Evolutionary conservation across 2,113 vertebrate genomes (phyloP), one percentile per base, ranked within the genome.

Genomic region (Poecilia latipinna): DNA sequence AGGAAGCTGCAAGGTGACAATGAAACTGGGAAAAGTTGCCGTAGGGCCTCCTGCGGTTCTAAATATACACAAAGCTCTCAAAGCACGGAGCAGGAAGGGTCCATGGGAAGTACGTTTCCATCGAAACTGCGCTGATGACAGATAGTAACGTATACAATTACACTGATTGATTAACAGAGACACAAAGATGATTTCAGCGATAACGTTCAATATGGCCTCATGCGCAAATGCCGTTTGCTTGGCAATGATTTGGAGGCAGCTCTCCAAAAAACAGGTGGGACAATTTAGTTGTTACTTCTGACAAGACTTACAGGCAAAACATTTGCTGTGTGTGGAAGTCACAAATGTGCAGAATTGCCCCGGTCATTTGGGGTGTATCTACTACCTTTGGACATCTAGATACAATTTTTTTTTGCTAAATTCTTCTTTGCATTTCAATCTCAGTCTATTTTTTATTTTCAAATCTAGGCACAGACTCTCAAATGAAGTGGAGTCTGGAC

Each of bases 111-210:
- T 24, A 19, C 73, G 74, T 83, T 85, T 70, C 71, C 68, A 77
- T 82, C 31, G 72, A 68, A 86, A 80, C 68, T 75, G 76, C 67
- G 74, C 61, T 74, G 74, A 3, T 70, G 74, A 85, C 66, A 78
- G 79, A 82, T 19, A 44, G 35, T 54, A 72, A 69, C 61, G 65
- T 71, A 57, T 51, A 74, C 78, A 75, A 84, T 72, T 61, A 79
- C 39, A 12, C 35, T 1, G 70, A 82, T 12, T 80, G 77, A 82
- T 80, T 80, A 70, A 63, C 63, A 72, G 32, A 31, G 48, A 70
- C 68, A 75, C 70, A 73, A 69, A 78, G 29, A 80, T 60, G 74
- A 82, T n/a, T 64, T 5, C 2, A 77, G 65, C 44, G 64, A 63
- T 65, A 73, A 87, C 26, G 73, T 17, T 61, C 37, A 33, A 44